Conservation (phyloP, 2,113 vertebrate species). For the Galbula dea region DNA sequence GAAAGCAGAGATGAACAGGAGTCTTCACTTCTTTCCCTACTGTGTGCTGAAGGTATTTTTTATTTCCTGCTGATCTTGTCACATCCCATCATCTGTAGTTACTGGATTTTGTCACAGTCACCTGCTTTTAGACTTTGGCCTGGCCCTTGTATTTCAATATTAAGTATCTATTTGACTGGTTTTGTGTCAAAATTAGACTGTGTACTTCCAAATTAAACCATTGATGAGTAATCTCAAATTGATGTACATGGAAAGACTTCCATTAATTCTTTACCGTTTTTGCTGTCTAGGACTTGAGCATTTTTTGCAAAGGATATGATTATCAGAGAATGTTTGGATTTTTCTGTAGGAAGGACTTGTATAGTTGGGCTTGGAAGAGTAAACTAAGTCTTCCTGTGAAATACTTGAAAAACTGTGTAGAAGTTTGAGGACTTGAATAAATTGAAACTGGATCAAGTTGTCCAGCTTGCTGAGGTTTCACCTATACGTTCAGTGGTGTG, state of each 20-base stretch:
- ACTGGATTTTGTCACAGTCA: neutral
- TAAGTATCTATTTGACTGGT: neutral
- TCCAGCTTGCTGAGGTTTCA: neutral
- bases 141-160: neutral
- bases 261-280: neutral
- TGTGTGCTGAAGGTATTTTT: neutral
- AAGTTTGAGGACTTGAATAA: neutral
- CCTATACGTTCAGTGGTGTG: too few relatives aligned
- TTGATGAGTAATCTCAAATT: neutral
- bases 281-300: neutral
- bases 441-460: neutral
- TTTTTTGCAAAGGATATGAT: neutral
- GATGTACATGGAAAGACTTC: accelerated
- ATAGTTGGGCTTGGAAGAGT: neutral
- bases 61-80: neutral
- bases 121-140: neutral
- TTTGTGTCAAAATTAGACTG: neutral
- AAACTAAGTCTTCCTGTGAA: neutral
- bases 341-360: neutral
- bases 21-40: neutral
- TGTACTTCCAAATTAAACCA: neutral
- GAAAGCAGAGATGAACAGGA: neutral
- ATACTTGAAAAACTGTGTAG: neutral
- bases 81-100: neutral
- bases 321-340: accelerated